These are phyloP conservation scores for Leptopterna dolabrata DNA, from an alignment of 2,888 invertebrate species.

Conservation along the genomic window DNA sequence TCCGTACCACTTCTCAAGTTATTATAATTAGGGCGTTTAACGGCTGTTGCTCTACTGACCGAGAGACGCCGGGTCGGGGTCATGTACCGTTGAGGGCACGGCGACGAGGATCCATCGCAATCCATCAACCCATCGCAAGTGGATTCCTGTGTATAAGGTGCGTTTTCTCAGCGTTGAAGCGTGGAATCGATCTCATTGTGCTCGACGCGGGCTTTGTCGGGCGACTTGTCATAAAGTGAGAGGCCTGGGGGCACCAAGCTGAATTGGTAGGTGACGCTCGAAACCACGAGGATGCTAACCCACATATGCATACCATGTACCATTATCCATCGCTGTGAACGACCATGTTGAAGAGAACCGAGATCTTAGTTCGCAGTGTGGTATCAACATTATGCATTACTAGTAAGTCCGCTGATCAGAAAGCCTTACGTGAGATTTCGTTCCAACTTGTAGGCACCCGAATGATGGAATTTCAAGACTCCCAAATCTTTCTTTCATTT, in stretches of 20 bases:
- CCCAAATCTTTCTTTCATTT: too few relatives aligned
- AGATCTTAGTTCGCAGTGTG: too few relatives aligned
- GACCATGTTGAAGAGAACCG: too few relatives aligned
- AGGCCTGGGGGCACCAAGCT: not conserved
- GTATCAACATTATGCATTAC: too few relatives aligned
- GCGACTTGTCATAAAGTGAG: not conserved
- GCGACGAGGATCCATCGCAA: not conserved
- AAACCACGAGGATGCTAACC: not conserved
- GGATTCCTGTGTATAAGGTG: not conserved
- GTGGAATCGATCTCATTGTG: not conserved
- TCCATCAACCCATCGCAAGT: not conserved
- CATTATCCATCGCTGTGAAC: too few relatives aligned
- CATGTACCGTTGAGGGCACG: not conserved
- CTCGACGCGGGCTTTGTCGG: not conserved
- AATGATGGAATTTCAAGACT: too few relatives aligned
- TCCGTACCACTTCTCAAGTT: not conserved
- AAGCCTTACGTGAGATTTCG: too few relatives aligned
- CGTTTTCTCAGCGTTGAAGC: not conserved
- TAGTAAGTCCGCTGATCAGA: too few relatives aligned
- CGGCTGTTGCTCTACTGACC: not conserved
- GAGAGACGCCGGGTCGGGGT: not conserved
- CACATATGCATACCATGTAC: not conserved
- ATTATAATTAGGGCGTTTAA: constrained; percentile 7
- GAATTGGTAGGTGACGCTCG: too few relatives aligned
- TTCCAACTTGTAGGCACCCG: too few relatives aligned